phyloP scores from a whole-genome alignment of 2,797 vertebrate species.

The Sphenopsis melanotis region DNA sequence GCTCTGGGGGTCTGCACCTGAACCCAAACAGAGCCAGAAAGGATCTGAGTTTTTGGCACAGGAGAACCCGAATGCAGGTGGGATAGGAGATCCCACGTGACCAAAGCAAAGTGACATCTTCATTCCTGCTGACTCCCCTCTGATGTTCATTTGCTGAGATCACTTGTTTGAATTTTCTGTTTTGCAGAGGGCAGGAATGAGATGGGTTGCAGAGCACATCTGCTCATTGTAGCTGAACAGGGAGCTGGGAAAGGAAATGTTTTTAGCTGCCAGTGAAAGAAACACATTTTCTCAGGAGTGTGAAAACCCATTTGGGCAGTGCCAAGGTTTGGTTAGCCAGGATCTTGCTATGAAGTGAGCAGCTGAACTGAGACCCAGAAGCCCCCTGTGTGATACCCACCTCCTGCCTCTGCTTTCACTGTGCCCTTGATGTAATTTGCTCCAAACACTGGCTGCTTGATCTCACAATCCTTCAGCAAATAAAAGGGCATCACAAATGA shows the following conservation, averaged over 20 bases:
- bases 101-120: neutral
- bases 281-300: neutral
- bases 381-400: slow-evolving; percentile 62
- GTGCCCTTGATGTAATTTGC: slow-evolving; percentile 94
- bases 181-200: neutral
- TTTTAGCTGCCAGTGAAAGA: neutral
- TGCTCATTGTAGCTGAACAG: neutral
- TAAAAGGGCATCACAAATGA: slow-evolving; percentile 99
- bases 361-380: neutral
- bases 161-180: neutral
- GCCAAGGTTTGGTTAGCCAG: neutral
- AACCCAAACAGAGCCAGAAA: neutral
- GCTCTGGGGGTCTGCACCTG: neutral
- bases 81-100: neutral
- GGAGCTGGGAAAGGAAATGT: neutral
- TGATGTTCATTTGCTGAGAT: neutral
- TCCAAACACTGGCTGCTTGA: slow-evolving; percentile 95
- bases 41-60: neutral
- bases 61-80: neutral
- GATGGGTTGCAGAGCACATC: neutral
- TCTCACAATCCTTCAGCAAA: slow-evolving; percentile 93
- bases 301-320: neutral
- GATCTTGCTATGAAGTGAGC: neutral
- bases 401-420: slow-evolving; percentile 88
- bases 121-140: neutral